Base-by-base conservation (phyloP, 92 coral and sea anemone genomes). In the Scolanthus callimorphus region DNA sequence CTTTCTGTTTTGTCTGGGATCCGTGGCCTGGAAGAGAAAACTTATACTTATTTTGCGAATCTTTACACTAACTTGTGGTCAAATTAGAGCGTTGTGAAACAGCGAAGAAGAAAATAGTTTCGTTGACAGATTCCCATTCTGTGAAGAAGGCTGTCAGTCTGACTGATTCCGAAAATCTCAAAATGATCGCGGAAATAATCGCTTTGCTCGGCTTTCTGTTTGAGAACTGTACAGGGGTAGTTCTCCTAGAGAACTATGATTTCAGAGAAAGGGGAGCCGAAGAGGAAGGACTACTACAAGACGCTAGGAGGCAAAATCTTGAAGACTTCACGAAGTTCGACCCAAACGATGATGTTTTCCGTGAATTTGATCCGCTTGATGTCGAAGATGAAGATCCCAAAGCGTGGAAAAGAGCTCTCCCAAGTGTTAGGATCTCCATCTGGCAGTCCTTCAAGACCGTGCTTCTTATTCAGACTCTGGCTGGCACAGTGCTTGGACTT, bases 331-430 rank as follows among this genome's bases (percentile, higher is more conserved):
- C 81, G 1, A 38, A 50, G 27, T 78, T 77, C 38, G 90, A 78
- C 27, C 11, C 58, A 17, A 41, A 51, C 62, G 90, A 84, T 48
- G 55, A 63, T 20, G 55, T 78, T 19, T 84, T 84, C 53, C 80
- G 80, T 27, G 90, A 84, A 47, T 84, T 78, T 50, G 85, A 71
- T 30, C 70, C 85, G 3, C 85, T 64, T 4, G 29, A 2, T 6
- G 28, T 17, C 26, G 64, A 57, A 47, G 65, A 55, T 31, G 39
- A 25, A 23, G 81, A 78, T 30, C 78, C 60, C 13, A 78, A 64
- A 77, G 65, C 90, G 3, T 78, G 91, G 91, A 74, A 71, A 9
- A 51, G 52, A 17, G 67, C 62, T 12, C 79, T 79, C 12, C 73
- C 73, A 2, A 54, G 48, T 19, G 25, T 51, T 9, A 11, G 63